Base-by-base conservation (phyloP, 2,888 invertebrate species). In the Altica lythri region DNA sequence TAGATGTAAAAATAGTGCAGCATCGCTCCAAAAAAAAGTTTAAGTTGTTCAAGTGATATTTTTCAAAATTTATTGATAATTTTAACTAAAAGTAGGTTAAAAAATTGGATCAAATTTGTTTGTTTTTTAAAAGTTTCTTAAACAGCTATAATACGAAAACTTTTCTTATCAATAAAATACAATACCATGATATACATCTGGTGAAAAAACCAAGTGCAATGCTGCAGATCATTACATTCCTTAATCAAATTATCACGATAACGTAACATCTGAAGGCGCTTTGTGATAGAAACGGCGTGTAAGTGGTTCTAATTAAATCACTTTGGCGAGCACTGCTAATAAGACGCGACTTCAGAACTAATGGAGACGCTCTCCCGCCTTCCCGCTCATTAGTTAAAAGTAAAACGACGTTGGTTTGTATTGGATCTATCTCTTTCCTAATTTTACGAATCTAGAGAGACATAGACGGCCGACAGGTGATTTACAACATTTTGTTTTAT, bases 231-330 rank as follows among this genome's bases (percentile, higher is more conserved):
- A 61, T 59, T 56, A 59, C 46, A 40, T 49, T 35, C 59, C 30
- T 29, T 61, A 61, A 61, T 61, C 43, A 32, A 59, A 55, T 61
- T 61, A 59, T 32, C 53, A 42, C 58, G 50, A 45, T 46, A 53
- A 59, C 60, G 60, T 49, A 61, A 61, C 59, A 62, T 65, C 62
- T 62, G 64, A 65, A 65, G 65, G 62, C 64, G 66, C 69, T 69
- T 69, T 69, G 68, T 68, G 63, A 66, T 64, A 60, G 61, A 61
- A n/a, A 47, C 50, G 55, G 60, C 56, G 57, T 59, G 60, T 69
- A 69, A 71, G 70, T 70, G 71, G 69, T 58, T 53, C 61, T 69
- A 70, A 71, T 69, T 67, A 62, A 68, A 70, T 70, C 66, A 71
- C 54, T 61, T 61, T 58, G 55, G 60, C 60, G 59, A 63, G 59